A percentile compares a stretch with the other conserved stretches of the same genome.
phyloP scores from a whole-genome alignment of 2,797 vertebrate genomes.

The Eremophila alpestris region DNA sequence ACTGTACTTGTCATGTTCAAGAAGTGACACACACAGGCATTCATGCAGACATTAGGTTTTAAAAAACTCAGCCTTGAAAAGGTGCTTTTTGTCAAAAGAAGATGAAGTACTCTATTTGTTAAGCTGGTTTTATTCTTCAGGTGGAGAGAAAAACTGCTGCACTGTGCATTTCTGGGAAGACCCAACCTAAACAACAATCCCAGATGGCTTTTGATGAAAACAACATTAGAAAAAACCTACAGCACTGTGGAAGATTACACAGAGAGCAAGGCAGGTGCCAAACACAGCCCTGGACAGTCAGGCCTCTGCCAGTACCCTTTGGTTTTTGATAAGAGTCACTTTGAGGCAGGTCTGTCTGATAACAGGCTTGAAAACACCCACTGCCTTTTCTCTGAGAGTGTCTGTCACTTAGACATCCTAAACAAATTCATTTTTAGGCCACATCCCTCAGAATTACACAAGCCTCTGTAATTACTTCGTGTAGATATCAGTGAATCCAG shows the following conservation, averaged over 20 bases:
- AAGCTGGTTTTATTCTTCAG: not conserved
- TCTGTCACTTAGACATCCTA: not conserved
- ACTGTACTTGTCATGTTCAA: not conserved
- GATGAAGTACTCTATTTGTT: not conserved
- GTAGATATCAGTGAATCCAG: not conserved
- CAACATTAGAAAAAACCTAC: not conserved
- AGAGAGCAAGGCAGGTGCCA: not conserved
- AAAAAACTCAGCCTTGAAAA: not conserved
- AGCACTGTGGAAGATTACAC: not conserved
- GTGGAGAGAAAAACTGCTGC: not conserved
- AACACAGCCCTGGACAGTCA: not conserved
- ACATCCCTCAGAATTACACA: not conserved
- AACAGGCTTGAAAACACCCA: conserved; percentile 2
- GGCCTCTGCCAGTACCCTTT: not conserved
- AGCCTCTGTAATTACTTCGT: conserved; percentile 8
- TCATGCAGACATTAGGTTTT: not conserved
- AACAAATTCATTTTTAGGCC: conserved; percentile 23
- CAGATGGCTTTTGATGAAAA: not conserved
- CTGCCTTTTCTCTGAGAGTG: not conserved
- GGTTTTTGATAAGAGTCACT: not conserved
- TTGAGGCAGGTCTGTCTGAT: not conserved
- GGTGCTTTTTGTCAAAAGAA: not conserved
- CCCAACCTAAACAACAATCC: not conserved
- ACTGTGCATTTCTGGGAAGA: not conserved
- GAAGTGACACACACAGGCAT: not conserved